Base-by-base conservation (phyloP, 23 tunicate genomes). In the Styela plicata region DNA sequence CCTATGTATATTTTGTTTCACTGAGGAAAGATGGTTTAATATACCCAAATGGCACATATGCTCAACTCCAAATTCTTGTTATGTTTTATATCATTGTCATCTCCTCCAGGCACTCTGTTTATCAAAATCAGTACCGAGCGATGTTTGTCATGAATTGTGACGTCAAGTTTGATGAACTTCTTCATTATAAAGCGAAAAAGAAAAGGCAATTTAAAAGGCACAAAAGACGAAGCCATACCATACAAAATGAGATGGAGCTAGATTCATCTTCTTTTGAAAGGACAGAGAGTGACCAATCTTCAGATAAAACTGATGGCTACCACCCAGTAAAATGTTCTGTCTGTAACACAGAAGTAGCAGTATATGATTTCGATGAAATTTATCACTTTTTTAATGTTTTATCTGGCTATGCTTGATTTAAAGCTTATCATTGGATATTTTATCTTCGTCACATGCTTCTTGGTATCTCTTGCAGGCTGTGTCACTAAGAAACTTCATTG, bases 381-480 rank as follows among this genome's bases (percentile, higher is more conserved):
- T 89, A 85, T 69, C 95, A 94, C 52, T 94, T 94, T 74, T 94
- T 89, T 71, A 94, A 94, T 63, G 99, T 94, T 28, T 28, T 94
- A 22, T 85, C 94, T 1, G 87, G 94, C 2, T 88, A 87, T 63
- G 84, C 86, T 17, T 90, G 66, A 82, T 17, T 16, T n/a, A n/a
- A n/a, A n/a, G n/a, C n/a, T n/a, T n/a, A n/a, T n/a, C n/a, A n/a
- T n/a, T n/a, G n/a, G n/a, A n/a, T n/a, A n/a, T n/a, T n/a, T n/a
- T n/a, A n/a, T n/a, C n/a, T n/a, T n/a, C n/a, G n/a, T n/a, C n/a
- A n/a, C n/a, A n/a, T n/a, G n/a, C n/a, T n/a, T n/a, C n/a, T n/a
- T n/a, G n/a, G n/a, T n/a, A n/a, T n/a, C n/a, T n/a, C n/a, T n/a
- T n/a, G n/a, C n/a, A n/a, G n/a, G n/a, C n/a, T n/a, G n/a, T n/a